These are phyloP conservation scores for Latrodectus elegans DNA, from an alignment of 2,888 invertebrate species.

Conservation along the genomic window DNA sequence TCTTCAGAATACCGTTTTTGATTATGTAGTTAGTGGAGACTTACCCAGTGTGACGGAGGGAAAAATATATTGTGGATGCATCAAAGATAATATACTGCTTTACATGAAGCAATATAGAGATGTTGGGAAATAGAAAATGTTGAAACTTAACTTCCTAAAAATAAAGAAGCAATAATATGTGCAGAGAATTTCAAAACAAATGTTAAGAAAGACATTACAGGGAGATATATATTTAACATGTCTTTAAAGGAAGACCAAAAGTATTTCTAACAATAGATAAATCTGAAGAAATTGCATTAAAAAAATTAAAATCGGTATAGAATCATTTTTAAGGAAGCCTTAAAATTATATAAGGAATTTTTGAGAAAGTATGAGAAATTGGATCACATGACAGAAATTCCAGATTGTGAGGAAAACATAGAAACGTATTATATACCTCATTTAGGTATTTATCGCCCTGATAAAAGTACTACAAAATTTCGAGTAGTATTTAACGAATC, in stretches of 20 bases:
- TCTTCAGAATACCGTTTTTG: slow-evolving; percentile 2
- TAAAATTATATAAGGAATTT: slow-evolving; percentile 7
- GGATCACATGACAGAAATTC: slow-evolving; percentile 5
- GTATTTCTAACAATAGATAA: not conserved
- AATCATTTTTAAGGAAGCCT: not conserved
- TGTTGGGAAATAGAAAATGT: not conserved
- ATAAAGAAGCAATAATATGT: slow-evolving; percentile 2
- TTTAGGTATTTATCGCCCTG: no score
- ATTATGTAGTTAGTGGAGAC: not conserved
- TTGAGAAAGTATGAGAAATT: not conserved
- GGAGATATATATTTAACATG: not conserved
- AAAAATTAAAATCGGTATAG: not conserved
- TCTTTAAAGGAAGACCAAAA: not conserved
- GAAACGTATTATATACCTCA: no score
- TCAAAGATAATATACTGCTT: not conserved
- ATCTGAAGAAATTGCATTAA: slow-evolving; percentile 3
- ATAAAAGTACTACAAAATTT: no score
- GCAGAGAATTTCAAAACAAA: not conserved
- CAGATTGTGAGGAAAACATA: not conserved
- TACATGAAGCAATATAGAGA: not conserved
- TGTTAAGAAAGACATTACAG: not conserved
- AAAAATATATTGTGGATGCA: not conserved
- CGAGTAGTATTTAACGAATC: no score
- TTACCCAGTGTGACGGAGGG: not conserved
- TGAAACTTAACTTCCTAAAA: not conserved